phyloP scores from a whole-genome alignment of 2,113 vertebrate genomes.

The Elanus axillaris region DNA sequence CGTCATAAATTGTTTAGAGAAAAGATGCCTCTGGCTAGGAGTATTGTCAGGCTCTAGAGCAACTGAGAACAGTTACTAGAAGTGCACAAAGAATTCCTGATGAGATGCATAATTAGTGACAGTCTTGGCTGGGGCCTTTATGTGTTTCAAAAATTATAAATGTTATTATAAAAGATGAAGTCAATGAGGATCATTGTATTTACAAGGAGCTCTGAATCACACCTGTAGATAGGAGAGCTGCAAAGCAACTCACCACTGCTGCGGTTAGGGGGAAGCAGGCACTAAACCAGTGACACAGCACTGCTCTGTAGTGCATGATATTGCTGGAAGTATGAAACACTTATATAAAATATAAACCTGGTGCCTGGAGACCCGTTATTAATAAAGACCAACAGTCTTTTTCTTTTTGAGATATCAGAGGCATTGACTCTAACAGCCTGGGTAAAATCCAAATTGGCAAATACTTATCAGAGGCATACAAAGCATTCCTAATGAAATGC shows the following conservation, averaged over 20 bases:
- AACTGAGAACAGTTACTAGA: not conserved
- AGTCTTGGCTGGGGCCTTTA: not conserved
- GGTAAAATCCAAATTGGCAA: constrained; percentile 33
- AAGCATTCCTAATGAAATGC: constrained; percentile 29
- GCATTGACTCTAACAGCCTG: not conserved
- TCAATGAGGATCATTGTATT: not conserved
- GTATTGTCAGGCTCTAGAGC: not conserved
- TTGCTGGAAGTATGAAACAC: not conserved
- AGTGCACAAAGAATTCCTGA: not conserved
- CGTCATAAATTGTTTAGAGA: not conserved
- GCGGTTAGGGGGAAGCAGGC: not conserved
- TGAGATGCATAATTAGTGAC: not conserved
- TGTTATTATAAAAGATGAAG: not conserved
- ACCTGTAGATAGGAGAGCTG: not conserved
- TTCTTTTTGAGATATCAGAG: not conserved
- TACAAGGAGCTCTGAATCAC: not conserved
- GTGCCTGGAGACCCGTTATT: not conserved
- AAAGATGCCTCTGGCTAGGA: not conserved
- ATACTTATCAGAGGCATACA: constrained; percentile 4
- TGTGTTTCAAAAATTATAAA: not conserved
- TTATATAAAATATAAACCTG: not conserved
- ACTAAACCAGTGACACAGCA: not conserved
- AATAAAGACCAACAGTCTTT: not conserved
- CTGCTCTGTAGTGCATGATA: not conserved
- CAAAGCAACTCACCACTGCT: not conserved